Conservation (phyloP, 1,140 invertebrate genomes). For the Plectus sambesii region DNA sequence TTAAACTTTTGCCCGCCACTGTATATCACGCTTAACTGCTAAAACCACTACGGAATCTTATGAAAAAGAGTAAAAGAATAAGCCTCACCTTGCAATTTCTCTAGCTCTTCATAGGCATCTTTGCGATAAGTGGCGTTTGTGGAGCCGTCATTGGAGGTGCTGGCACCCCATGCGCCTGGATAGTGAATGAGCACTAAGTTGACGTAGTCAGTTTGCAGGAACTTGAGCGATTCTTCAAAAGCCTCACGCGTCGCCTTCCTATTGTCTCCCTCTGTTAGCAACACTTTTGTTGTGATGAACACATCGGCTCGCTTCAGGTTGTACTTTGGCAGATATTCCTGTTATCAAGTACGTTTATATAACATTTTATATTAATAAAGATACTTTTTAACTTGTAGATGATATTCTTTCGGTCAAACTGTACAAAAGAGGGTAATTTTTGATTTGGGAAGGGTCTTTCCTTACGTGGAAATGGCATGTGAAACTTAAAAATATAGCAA, state of each 20-base stretch:
- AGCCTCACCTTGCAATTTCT: conserved; percentile 28
- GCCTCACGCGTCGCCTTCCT: conserved; percentile 11
- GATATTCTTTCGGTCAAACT: too few species aligned
- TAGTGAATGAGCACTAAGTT: conserved; percentile 32
- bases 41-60: too few species aligned
- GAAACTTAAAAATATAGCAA: too few species aligned
- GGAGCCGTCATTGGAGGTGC: conserved; percentile 22
- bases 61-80: too few species aligned
- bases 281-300: conserved; percentile 25
- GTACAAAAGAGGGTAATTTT: too few species aligned
- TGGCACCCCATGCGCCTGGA: conserved; percentile 29
- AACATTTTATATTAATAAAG: too few species aligned
- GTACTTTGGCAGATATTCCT: conserved; percentile 15
- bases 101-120: conserved; percentile 28
- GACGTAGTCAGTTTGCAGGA: conserved; percentile 18
- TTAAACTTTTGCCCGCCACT: too few species aligned
- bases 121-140: conserved; percentile 21
- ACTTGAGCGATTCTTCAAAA: conserved; percentile 17
- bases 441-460: too few species aligned
- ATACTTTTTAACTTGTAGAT: too few species aligned
- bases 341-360: too few species aligned
- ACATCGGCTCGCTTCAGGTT: conserved; percentile 20
- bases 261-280: conserved; percentile 10
- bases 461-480: too few species aligned
- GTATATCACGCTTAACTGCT: too few species aligned